Evolutionary conservation across 2,888 invertebrate genomes (phyloP), one percentile per base, ranked within the genome.

Genomic region (Atrina japonica): DNA sequence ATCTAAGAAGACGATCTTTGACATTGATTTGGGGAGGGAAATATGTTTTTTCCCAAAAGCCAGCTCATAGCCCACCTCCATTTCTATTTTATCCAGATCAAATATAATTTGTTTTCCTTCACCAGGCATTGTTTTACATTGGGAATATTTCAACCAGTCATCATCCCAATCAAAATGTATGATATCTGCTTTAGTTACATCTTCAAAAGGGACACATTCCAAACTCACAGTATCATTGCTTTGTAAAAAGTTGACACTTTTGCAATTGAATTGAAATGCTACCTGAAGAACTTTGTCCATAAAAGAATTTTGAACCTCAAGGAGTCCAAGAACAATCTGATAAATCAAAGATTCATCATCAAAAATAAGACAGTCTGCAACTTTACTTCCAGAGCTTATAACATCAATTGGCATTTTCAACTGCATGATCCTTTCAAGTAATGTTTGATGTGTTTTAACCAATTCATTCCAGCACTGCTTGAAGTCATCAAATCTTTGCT

Each of bases 51-150:
- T 81, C 11, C 73, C 66, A 5, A 49, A 29, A 0, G 77, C 21
- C 11, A 81, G n/a, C 6, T 61, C 53, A 27, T 66, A 29, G n/a
- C 63, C 71, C 0, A 78, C 16, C 18, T 70, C 64, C 43, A 66
- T 72, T 69, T 81, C 79, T 30, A 81, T 78, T 52, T 70, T 70
- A 2, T 69, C 43, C 7, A 79, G 73, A 47, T 81, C 79, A 55
- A 76, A 81, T 1, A 21, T 6, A 3, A 75, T 64, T 21, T 60
- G 40, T 41, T 67, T 61, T 7, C 81, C 78, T 25, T 64, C 25
- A 9, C 76, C 77, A 49, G 72, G 70, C 1, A 11, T n/a, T 1
- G 76, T 64, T 14, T 73, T 66, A 66, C 76, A 55, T 30, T 78
- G 76, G 35, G 78, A 73, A 41, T 71, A 74, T n/a, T 67, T 53